Percentiles rank a stretch among this genome's conserved stretches.
Evolutionary conservation across 35 echinoderm and acorn worm genomes (phyloP).

Genomic region (Diadema setosum): DNA sequence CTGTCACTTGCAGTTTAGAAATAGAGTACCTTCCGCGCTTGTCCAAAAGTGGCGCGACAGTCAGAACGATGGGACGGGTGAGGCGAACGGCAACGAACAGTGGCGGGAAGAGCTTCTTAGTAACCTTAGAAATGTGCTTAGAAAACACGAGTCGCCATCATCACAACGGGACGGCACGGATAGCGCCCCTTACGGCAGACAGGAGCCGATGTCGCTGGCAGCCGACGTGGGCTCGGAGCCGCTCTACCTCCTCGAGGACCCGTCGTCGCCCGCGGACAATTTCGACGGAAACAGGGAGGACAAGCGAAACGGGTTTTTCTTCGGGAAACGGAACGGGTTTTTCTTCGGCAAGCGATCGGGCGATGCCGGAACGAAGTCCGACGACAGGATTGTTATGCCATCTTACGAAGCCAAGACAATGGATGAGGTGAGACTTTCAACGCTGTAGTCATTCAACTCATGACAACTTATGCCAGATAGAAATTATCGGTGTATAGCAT

Average conservation of each 20-base stretch:
- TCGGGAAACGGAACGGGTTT: constrained; percentile 15
- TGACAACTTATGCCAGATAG: too few relatives aligned
- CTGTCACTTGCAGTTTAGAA: background rate
- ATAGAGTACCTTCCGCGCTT: background rate
- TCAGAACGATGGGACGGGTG: background rate
- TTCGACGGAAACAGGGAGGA: background rate
- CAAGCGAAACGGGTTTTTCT: constrained; percentile 19
- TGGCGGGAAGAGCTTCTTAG: constrained; percentile 7
- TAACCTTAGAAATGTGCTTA: constrained; percentile 14
- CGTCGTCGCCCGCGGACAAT: background rate
- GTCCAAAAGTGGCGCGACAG: constrained; percentile 2
- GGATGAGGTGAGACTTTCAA: background rate
- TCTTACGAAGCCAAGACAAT: background rate
- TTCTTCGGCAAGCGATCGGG: constrained; percentile 5
- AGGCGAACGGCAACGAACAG: background rate
- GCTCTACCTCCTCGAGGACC: background rate
- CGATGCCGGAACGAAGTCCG: background rate
- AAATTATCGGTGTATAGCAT: too few relatives aligned
- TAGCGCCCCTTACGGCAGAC: background rate
- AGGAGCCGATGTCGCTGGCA: background rate
- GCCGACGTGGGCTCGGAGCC: background rate
- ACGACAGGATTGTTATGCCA: background rate
- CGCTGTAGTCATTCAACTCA: background rate
- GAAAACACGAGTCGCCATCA: constrained; percentile 13
- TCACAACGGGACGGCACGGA: background rate